Evolutionary conservation across 2,888 invertebrate species (phyloP), one percentile per base, ranked within the genome.

Genomic region (Cosmopolites sordidus): DNA sequence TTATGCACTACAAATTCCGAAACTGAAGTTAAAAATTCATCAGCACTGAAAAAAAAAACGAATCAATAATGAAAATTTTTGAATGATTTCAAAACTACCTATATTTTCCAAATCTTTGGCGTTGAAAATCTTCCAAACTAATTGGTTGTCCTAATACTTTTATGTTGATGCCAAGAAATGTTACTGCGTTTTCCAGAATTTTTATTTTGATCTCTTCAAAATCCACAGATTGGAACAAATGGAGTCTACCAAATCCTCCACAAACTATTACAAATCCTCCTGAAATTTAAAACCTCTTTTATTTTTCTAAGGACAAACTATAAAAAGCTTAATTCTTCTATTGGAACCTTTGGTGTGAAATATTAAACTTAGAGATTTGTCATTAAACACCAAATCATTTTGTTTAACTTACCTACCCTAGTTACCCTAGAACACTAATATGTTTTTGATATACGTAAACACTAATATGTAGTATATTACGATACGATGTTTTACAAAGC

Each of bases 1-100:
- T 99, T 99, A 71, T 97, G 92, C 2, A 99, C 95, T 56, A 84
- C 84, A 74, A 99, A 99, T 77, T 99, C 99, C 12, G 92, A 90
- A 56, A 97, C 84, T 1, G 98, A 97, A 2, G 98, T 99, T 69
- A 97, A 84, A 70, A 91, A 91, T 71, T 95, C 92, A 75, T 99
- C 99, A 9, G 87, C 87, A 68, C 96, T 96, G 72, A 58, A 56
- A 59, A 51, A 43, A 1, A 45, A 17, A 37, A 43, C 60, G 42
- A 39, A 38, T 14, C 15, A 16, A 15, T 38, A 38, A n/a, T n/a
- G n/a, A n/a, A n/a, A n/a, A n/a, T n/a, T n/a, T n/a, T n/a, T n/a
- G n/a, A n/a, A n/a, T n/a, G n/a, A n/a, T n/a, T n/a, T 37, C 11
- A 37, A 12, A 16, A 8, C 8, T 73, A 89, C 92, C 92, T 90